Evolutionary conservation across 2,797 vertebrate species (phyloP).

Genomic region (Clarias pachynema): DNA sequence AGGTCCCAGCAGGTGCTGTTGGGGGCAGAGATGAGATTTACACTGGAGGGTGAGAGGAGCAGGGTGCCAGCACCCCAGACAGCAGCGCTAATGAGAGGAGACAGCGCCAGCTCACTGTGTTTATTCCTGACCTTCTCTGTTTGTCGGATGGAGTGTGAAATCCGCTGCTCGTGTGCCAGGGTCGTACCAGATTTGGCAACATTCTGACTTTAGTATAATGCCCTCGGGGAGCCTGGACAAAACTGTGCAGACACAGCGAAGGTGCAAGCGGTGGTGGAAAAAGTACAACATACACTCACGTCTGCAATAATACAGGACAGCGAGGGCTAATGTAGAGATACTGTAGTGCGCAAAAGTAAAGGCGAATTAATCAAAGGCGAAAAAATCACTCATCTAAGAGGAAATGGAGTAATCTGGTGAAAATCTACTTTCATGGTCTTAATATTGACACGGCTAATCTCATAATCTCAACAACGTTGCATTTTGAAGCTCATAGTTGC

Average conservation of each 20-base stretch:
- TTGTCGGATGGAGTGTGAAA: conserved; percentile 82
- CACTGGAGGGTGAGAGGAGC: conserved; percentile 1
- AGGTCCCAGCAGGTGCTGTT: neutral
- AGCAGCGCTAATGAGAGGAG: conserved; percentile 82
- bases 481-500: neutral
- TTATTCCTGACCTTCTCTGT: conserved; percentile 86
- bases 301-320: neutral
- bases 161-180: conserved; percentile 56
- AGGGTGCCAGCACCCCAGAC: conserved; percentile 61
- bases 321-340: neutral
- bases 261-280: no score
- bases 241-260: neutral
- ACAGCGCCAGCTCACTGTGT: conserved; percentile 80
- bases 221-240: neutral
- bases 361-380: no score
- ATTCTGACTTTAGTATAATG: conserved; percentile 9
- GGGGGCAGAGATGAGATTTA: conserved; percentile 14
- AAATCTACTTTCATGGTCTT: neutral
- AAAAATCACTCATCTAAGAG: neutral
- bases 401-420: neutral
- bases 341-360: neutral
- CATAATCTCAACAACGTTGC: neutral
- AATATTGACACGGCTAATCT: neutral
- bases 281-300: neutral
- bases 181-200: conserved; percentile 10